A percentile compares a stretch with the other conserved stretches of the same genome.
phyloP scores from a whole-genome alignment of 2,888 invertebrate genomes.

The Camponotus fellah region DNA sequence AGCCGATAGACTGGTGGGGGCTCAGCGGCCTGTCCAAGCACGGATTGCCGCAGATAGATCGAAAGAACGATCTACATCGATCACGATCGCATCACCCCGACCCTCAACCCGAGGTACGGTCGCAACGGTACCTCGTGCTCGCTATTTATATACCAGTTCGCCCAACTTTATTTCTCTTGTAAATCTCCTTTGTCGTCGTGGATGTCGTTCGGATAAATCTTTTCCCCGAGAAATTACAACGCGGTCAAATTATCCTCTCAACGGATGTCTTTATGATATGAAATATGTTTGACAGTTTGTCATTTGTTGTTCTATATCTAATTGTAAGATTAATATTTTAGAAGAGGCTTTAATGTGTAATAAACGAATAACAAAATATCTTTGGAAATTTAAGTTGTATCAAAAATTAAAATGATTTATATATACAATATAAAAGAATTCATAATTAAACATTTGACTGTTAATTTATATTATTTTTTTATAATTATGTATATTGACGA shows the following conservation, averaged over 20 bases:
- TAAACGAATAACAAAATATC: background rate
- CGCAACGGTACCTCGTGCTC: slow-evolving; percentile 78
- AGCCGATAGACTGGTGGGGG: slow-evolving; percentile 33
- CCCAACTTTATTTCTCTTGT: slow-evolving; percentile 55
- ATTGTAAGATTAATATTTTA: slow-evolving; percentile 9
- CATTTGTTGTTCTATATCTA: background rate
- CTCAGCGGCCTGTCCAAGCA: slow-evolving; percentile 66
- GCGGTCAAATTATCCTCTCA: slow-evolving; percentile 3
- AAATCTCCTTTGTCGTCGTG: slow-evolving; percentile 40
- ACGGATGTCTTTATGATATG: slow-evolving; percentile 16
- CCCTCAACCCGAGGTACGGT: slow-evolving; percentile 65
- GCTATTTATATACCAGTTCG: slow-evolving; percentile 67
- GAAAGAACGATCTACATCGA: slow-evolving; percentile 83
- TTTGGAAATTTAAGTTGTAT: background rate
- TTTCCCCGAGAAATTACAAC: slow-evolving; percentile 11
- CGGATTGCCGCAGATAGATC: slow-evolving; percentile 78
- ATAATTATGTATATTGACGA: background rate
- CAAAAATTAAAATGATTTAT: background rate
- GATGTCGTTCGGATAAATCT: slow-evolving; percentile 24
- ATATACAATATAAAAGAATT: background rate
- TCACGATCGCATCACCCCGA: slow-evolving; percentile 83
- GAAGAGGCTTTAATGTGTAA: background rate
- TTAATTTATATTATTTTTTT: background rate
- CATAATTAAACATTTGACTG: background rate
- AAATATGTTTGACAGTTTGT: slow-evolving; percentile 21